Conservation (phyloP, 1,140 invertebrate genomes). For the Drosophila aff. region DNA sequence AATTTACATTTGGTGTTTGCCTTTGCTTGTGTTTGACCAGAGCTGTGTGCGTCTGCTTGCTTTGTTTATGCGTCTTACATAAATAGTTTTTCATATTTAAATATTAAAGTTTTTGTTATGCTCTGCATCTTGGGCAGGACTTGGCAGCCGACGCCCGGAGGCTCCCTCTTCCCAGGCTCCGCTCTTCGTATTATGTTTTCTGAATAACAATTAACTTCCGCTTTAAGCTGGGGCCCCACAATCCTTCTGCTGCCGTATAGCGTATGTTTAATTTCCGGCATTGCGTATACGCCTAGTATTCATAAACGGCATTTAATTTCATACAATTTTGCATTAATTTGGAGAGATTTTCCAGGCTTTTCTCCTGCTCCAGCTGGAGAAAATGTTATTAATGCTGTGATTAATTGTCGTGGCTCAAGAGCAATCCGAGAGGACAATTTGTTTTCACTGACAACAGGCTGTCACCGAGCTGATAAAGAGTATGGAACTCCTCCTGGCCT, state of each 20-base stretch:
- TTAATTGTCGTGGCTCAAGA: slow-evolving; percentile 47
- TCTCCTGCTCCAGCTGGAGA: slow-evolving; percentile 8
- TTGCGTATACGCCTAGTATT: slow-evolving; percentile 67
- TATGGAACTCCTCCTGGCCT: slow-evolving; percentile 18
- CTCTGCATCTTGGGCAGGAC: slow-evolving; percentile 35
- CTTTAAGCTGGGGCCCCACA: slow-evolving; percentile 37
- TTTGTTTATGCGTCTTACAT: slow-evolving; percentile 45
- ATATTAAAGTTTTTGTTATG: slow-evolving; percentile 69
- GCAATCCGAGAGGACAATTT: slow-evolving; percentile 47
- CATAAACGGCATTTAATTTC: slow-evolving; percentile 51
- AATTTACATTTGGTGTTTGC: slow-evolving; percentile 57
- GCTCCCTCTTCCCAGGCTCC: background rate
- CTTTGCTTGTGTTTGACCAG: slow-evolving; percentile 36
- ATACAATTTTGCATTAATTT: slow-evolving; percentile 46
- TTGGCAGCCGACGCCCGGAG: slow-evolving; percentile 6
- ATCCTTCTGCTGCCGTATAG: slow-evolving; percentile 50
- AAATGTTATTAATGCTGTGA: slow-evolving; percentile 71
- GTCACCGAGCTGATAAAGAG: slow-evolving; percentile 68
- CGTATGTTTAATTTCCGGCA: slow-evolving; percentile 80
- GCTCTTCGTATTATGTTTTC: slow-evolving; percentile 51
- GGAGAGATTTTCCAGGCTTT: slow-evolving; percentile 29
- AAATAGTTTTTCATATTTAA: slow-evolving; percentile 74
- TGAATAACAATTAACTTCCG: slow-evolving; percentile 74
- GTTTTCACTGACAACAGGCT: slow-evolving; percentile 66
- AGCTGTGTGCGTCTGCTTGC: slow-evolving; percentile 24